Base-by-base conservation (phyloP, 2,113 vertebrate genomes). In the Paralichthys olivaceus region DNA sequence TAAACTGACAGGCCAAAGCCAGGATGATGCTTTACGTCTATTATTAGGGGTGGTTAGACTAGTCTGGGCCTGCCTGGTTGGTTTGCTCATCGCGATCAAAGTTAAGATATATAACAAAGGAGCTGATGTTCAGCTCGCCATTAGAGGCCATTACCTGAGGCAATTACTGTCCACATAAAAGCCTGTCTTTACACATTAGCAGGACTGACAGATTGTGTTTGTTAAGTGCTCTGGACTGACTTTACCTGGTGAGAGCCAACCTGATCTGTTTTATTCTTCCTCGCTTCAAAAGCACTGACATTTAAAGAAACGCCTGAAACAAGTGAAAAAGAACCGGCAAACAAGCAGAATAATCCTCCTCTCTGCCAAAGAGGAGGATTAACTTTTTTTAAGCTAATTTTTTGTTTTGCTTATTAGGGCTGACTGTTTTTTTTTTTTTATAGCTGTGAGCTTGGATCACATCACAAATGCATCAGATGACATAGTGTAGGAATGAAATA, bases 51-150 rank as follows among this genome's bases (percentile, higher is more conserved):
- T 22, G 57, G 71, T 60, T 53, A 4, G 53, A 23, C 77, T 0
- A 54, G 89, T 75, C 85, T 65, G 75, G 79, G 53, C 88, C 66
- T 49, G 79, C 58, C 82, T 72, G 75, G 69, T 25, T 40, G 66
- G 34, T 83, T 78, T 63, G 4, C 28, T 71, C 56, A 69, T 58
- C 43, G 59, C 72, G 75, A 75, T 84, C 87, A 91, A 87, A 79
- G 85, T 84, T 88, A 84, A 75, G 61, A 66, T 14, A 26, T 66
- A 69, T 53, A 81, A 90, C 85, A 92, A 91, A 83, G 54, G 47
- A 69, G 53, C n/a, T 59, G 20, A 51, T 51, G 25, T 71, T 84
- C 56, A 69, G 63, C 14, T 59, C 54, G 53, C 79, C 67, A 79
- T 87, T 71, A 79, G 22, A 20, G 65, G 51, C 63, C 69, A 90